Conservation (phyloP, 2,888 invertebrate genomes). For the Cosmia trapezina region DNA sequence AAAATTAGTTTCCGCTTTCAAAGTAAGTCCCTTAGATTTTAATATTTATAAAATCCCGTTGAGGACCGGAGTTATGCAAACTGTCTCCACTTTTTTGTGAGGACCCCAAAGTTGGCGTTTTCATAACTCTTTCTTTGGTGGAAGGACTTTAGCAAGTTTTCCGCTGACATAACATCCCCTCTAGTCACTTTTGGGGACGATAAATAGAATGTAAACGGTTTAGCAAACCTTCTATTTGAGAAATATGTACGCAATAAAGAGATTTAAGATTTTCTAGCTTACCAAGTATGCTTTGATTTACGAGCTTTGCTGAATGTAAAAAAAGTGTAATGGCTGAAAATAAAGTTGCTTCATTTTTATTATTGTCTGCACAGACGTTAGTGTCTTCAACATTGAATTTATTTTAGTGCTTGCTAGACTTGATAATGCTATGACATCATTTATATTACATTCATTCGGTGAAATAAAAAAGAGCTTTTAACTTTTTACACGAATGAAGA, state of each 20-base stretch:
- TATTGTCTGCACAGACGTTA: constrained; percentile 53
- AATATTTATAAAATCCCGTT: constrained; percentile 85
- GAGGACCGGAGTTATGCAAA: constrained; percentile 81
- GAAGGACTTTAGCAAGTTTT: constrained; percentile 85
- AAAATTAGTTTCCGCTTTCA: constrained; percentile 79
- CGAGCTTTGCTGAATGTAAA: constrained; percentile 42
- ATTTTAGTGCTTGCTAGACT: constrained; percentile 40
- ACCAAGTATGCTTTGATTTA: constrained; percentile 64
- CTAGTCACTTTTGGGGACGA: constrained; percentile 63
- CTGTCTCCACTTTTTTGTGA: constrained; percentile 80
- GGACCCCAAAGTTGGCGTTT: constrained; percentile 85
- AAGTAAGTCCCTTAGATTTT: constrained; percentile 81
- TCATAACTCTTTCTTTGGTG: constrained; percentile 86
- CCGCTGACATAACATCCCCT: constrained; percentile 80
- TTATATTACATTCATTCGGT: constrained; percentile 26
- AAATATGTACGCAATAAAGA: constrained; percentile 63
- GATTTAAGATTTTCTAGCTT: constrained; percentile 62
- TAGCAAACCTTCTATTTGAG: constrained; percentile 64
- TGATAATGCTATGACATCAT: constrained; percentile 30
- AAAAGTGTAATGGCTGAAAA: constrained; percentile 57
- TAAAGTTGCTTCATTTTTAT: constrained; percentile 55
- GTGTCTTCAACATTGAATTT: constrained; percentile 53
- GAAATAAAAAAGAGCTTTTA: constrained; percentile 9
- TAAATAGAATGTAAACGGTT: constrained; percentile 74
- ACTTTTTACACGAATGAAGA: constrained; percentile 7